Evolutionary conservation across 2,113 vertebrate genomes (phyloP).

Genomic region (Pelmatolapia mariae): DNA sequence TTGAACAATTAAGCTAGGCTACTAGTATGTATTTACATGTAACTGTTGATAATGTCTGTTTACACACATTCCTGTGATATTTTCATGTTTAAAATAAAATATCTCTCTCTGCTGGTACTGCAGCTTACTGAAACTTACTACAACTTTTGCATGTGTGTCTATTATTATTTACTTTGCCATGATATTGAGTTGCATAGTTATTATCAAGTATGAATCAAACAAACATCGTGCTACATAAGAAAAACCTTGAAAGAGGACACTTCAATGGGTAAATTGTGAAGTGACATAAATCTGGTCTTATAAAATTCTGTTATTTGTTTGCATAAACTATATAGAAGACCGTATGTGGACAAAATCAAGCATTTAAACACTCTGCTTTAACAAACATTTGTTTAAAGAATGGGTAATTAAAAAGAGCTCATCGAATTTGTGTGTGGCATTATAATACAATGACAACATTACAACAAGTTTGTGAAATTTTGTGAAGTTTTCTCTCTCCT

Average conservation of each 20-base stretch:
- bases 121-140: neutral
- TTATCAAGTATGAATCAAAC: neutral
- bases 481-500: neutral
- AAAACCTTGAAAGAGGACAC: neutral
- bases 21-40: neutral
- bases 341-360: neutral
- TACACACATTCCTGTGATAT: neutral
- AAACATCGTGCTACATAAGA: neutral
- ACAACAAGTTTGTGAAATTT: neutral
- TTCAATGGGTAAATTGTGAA: neutral
- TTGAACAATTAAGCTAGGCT: neutral
- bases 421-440: neutral
- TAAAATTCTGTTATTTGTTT: neutral
- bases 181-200: neutral
- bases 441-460: neutral
- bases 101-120: neutral
- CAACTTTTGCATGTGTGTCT: neutral
- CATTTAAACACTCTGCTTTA: neutral
- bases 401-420: neutral
- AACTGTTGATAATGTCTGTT: neutral
- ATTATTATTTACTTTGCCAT: neutral
- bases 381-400: neutral
- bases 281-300: neutral
- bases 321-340: neutral
- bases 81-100: neutral